Evolutionary conservation across 2,888 invertebrate genomes (phyloP), one percentile per base, ranked within the genome.

Genomic region (Drosophila antonietae): DNA sequence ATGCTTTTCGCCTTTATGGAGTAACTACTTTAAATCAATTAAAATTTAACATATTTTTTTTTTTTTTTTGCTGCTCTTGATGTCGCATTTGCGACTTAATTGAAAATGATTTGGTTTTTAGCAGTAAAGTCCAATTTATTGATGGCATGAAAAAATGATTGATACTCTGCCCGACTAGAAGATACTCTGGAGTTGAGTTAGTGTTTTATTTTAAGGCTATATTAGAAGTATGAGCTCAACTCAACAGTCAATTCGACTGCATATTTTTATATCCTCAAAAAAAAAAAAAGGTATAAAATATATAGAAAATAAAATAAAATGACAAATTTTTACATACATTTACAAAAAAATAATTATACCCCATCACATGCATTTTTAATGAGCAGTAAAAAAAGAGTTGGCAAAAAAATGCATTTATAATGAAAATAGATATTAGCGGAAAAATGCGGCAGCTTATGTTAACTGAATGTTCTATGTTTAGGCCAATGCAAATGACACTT

Each of bases 21-120:
- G 41, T 33, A 46, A 57, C 46, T 64, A 78, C 75, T 73, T 41
- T 65, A 62, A 33, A 56, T 69, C 66, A 83, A 81, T 78, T 78
- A 58, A 58, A 60, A 68, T 53, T 56, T 56, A 15, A 8, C 2
- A n/a, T 6, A 31, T 49, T 31, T 18, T 47, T 49, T 49, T 31
- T 18, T 47, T 23, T 12, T 1, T 14, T 2, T 10, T 31, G 28
- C 4, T 56, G 69, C 3, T 46, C 14, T 12, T 56, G 71, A 61
- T 66, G 49, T 53, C 47, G 68, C 70, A 69, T 75, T 80, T 86
- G 69, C 75, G 67, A 62, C 63, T 89, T 70, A 81, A 84, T 86
- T 74, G 76, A 71, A 83, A 80, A 70, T 60, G 62, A 68, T 88
- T 81, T 83, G 67, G 68, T 69, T 74, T 63, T 72, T 33, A 18